Percentiles rank a stretch among this genome's conserved stretches.
These are phyloP conservation scores for Xiphias gladius DNA, from an alignment of 2,113 vertebrate species.

Conservation along the genomic window DNA sequence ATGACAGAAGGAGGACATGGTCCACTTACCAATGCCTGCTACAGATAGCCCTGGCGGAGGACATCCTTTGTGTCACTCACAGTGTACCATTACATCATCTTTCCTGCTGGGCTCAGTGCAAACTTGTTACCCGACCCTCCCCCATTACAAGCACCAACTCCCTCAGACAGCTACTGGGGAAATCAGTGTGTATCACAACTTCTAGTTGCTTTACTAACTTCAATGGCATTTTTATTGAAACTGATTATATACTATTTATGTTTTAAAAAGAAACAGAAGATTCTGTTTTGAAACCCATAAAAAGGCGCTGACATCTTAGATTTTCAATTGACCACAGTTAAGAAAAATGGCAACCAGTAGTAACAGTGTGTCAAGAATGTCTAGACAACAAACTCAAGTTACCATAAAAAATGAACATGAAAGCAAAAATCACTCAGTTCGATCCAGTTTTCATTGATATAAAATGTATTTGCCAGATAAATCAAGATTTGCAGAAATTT, in stretches of 20 bases:
- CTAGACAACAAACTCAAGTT: background rate
- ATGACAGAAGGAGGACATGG: constrained; percentile 48
- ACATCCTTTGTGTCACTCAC: constrained; percentile 66
- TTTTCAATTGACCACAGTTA: background rate
- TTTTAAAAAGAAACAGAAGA: background rate
- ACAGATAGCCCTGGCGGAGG: constrained; percentile 42
- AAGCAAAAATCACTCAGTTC: background rate
- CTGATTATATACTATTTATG: background rate
- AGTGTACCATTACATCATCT: constrained; percentile 65
- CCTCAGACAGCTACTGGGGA: background rate
- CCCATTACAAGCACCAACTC: constrained; percentile 21
- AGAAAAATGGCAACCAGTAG: background rate
- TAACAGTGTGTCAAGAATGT: background rate
- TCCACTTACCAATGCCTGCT: constrained; percentile 50
- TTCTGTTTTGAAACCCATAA: background rate
- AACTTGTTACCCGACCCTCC: constrained; percentile 21
- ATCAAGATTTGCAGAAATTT: background rate
- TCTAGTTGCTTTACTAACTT: background rate
- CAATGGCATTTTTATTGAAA: background rate
- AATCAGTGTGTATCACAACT: background rate
- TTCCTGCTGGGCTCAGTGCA: constrained; percentile 42
- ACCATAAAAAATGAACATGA: background rate
- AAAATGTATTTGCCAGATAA: background rate
- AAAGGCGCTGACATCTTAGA: background rate
- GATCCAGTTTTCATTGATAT: background rate